These are phyloP conservation scores for Sphaeramia orbicularis DNA, from an alignment of 2,797 vertebrate species.

Conservation along the genomic window DNA sequence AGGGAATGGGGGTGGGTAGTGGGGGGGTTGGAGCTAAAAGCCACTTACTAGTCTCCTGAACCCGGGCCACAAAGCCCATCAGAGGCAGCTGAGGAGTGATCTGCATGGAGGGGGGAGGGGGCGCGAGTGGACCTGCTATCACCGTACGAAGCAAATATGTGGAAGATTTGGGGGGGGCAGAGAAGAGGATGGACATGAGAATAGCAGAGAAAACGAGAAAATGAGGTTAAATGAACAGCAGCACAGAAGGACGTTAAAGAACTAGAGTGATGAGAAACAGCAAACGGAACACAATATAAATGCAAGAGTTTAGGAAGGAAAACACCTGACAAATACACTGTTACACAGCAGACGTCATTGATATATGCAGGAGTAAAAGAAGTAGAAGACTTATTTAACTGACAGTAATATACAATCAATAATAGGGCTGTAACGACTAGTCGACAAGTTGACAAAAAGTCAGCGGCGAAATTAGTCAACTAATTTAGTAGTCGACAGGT, in stretches of 20 bases:
- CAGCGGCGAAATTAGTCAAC: too few species aligned
- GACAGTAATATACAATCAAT: too few species aligned
- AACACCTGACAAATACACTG: neutral
- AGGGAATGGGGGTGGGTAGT: neutral
- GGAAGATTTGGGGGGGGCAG: conserved; percentile 10
- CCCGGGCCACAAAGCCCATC: conserved; percentile 99
- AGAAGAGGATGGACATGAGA: conserved; percentile 22
- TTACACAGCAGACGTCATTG: too few species aligned
- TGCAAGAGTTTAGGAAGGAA: neutral
- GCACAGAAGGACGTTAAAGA: conserved; percentile 1
- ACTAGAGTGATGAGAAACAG: conserved; percentile 3
- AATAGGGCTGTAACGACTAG: too few species aligned
- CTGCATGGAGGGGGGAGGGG: conserved; percentile 98
- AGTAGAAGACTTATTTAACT: too few species aligned
- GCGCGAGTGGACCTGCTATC: conserved; percentile 89
- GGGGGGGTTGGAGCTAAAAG: conserved; percentile 45
- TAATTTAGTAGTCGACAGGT: too few species aligned
- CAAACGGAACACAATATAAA: neutral
- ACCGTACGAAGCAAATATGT: conserved; percentile 29
- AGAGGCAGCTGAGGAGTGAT: conserved; percentile 99
- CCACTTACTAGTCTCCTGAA: conserved; percentile 99
- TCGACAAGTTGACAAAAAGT: too few species aligned
- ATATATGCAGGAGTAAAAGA: too few species aligned
- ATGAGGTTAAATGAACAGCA: conserved; percentile 25
- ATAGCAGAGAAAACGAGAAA: neutral